Percentiles rank a stretch among this genome's conserved stretches.
Conservation (phyloP, 2,113 vertebrate genomes). For the Oryzias melastigma region DNA sequence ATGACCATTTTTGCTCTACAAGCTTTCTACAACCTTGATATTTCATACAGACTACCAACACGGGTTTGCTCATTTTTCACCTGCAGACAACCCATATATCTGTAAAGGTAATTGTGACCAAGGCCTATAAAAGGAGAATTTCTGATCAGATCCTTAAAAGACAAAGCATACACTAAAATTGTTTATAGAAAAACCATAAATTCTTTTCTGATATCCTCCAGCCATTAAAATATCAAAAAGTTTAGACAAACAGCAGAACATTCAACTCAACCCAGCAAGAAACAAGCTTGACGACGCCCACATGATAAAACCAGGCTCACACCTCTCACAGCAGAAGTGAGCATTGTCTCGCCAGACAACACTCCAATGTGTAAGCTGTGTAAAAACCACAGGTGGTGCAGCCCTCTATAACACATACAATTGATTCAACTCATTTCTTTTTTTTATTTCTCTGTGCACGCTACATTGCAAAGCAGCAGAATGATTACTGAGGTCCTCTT, state of each 20-base stretch:
- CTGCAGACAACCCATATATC: no score
- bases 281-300: neutral
- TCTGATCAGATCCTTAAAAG: no score
- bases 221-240: neutral
- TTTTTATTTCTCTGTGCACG: neutral
- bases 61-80: no score
- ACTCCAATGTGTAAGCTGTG: conserved; percentile 5
- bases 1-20: no score
- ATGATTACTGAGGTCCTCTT: conserved; percentile 14
- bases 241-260: neutral
- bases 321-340: conserved; percentile 1
- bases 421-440: conserved; percentile 2
- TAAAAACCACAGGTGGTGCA: conserved; percentile 22
- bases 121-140: no score
- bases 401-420: conserved; percentile 10
- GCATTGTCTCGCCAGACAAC: conserved; percentile 5
- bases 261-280: neutral
- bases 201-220: no score
- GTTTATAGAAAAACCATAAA: no score
- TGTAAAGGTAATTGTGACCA: no score
- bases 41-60: no score
- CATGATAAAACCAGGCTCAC: neutral
- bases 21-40: no score
- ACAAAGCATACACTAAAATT: no score
- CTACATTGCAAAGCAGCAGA: conserved; percentile 26